Percentiles rank a stretch among this genome's conserved stretches.
These are phyloP conservation scores for Shargacucullia verbasci DNA, from an alignment of 2,888 invertebrate genomes.

Conservation along the genomic window DNA sequence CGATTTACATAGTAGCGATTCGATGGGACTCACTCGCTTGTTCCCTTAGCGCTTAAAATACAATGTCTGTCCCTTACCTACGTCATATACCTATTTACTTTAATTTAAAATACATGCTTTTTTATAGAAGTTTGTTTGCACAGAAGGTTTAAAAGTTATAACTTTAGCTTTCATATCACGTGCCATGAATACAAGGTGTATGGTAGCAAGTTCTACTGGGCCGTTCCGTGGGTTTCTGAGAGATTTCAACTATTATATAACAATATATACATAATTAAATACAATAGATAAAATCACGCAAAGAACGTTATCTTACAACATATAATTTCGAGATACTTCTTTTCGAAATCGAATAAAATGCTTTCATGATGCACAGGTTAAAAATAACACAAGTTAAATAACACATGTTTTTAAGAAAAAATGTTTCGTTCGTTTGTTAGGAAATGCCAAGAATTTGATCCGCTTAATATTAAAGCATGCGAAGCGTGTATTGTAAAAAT, in stretches of 20 bases:
- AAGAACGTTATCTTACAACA: too few species aligned
- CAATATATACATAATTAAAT: too few species aligned
- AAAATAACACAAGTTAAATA: constrained; percentile 19
- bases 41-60: constrained; percentile 27
- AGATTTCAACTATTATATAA: too few species aligned
- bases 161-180: too few species aligned
- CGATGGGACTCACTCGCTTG: constrained; percentile 1
- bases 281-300: too few species aligned
- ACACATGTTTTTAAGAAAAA: constrained; percentile 17
- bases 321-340: background rate
- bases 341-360: background rate
- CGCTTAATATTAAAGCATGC: constrained; percentile 39
- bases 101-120: too few species aligned
- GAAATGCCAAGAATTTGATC: constrained; percentile 46
- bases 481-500: constrained; percentile 30
- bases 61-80: constrained; percentile 6
- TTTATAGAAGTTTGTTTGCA: too few species aligned
- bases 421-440: constrained; percentile 43
- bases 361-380: background rate
- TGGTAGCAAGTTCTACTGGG: too few species aligned
- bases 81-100: too few species aligned
- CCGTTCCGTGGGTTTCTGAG: too few species aligned
- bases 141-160: too few species aligned
- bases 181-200: too few species aligned
- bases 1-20: constrained; percentile 56